Evolutionary conservation across 2,888 invertebrate species (phyloP), one percentile per base, ranked within the genome.

Genomic region (Pristionchus japonicus): DNA sequence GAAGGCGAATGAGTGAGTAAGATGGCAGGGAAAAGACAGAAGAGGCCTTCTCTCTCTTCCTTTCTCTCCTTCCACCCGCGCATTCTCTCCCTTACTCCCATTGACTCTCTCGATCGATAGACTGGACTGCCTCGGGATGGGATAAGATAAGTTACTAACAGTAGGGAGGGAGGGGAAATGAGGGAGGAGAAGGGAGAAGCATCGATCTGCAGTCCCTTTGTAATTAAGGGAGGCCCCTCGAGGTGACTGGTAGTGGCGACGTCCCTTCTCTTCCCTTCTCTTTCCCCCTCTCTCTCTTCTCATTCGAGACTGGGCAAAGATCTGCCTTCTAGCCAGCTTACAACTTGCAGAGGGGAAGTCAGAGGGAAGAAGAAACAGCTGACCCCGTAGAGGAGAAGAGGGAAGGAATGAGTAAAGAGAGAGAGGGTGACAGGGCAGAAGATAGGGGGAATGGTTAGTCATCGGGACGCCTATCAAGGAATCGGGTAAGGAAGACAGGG

Each of bases 351-450:
- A 40, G 23, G 52, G 31, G 37, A 37, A 52, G 82, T 83, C 82
- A 83, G 82, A 52, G 82, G 34, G 47, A n/a, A n/a, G 31, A 52
- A 83, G 49, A 52, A 49, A 83, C 82, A 83, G 82, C 82, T 83
- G 82, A 52, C 52, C 82, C 27, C 31, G 34, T 11, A n/a, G 52
- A 87, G 64, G 27, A 27, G 31, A 80, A 47, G 49, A 47, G 64
- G 20, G n/a, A 31, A 88, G 31, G 77, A 87, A 37, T 77, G 80
- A 87, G 77, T 80, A 40, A 61, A 37, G 80, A 61, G n/a, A n/a
- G n/a, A n/a, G n/a, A 49, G 47, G 40, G 23, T 13, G 37, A 57
- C 77, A 34, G 83, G 31, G 1, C n/a, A n/a, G n/a, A 17, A 52
- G 57, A 61, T 83, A 61, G 13, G 34, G 23, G 31, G 83, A n/a